Evolutionary conservation across 2,888 invertebrate species (phyloP).

Genomic region (Plusia festucae): DNA sequence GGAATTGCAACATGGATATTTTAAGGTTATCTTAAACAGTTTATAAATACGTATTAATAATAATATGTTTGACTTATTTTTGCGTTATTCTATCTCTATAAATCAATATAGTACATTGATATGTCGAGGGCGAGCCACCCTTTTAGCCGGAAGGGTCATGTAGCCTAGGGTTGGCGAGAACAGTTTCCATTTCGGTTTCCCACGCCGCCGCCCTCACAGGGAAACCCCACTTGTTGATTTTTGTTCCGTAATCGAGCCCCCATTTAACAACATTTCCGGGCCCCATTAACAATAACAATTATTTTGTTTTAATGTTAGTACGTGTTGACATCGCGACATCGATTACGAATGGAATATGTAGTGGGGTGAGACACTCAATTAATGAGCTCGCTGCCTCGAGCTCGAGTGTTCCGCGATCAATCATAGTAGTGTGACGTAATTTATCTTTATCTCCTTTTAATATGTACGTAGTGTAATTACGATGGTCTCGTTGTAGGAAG

Average conservation of each 20-base stretch:
- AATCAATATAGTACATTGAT: conserved; percentile 51
- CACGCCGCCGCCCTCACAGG: conserved; percentile 82
- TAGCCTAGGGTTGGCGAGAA: conserved; percentile 80
- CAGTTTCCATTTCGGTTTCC: conserved; percentile 81
- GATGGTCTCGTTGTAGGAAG: conserved; percentile 2
- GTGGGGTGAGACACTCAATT: conserved; percentile 37
- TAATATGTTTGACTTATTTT: background rate
- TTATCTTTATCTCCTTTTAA: conserved; percentile 38
- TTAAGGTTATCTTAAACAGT: too few species aligned
- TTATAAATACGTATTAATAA: too few species aligned
- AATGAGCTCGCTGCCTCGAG: conserved; percentile 43
- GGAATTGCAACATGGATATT: too few species aligned
- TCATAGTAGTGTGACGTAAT: conserved; percentile 28
- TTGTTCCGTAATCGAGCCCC: conserved; percentile 78
- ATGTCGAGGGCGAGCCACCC: conserved; percentile 46
- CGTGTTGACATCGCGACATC: conserved; percentile 60
- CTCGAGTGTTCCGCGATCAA: conserved; percentile 40
- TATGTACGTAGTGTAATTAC: conserved; percentile 18
- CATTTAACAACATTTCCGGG: conserved; percentile 79
- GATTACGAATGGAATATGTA: conserved; percentile 42
- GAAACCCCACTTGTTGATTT: conserved; percentile 85
- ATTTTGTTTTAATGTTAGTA: conserved; percentile 66
- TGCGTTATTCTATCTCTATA: conserved; percentile 35
- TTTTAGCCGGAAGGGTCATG: conserved; percentile 78
- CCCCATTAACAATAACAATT: conserved; percentile 67